phyloP scores from a whole-genome alignment of 30 jellyfish, hydroid and myxozoan genomes.

The Rhopilema esculentum region DNA sequence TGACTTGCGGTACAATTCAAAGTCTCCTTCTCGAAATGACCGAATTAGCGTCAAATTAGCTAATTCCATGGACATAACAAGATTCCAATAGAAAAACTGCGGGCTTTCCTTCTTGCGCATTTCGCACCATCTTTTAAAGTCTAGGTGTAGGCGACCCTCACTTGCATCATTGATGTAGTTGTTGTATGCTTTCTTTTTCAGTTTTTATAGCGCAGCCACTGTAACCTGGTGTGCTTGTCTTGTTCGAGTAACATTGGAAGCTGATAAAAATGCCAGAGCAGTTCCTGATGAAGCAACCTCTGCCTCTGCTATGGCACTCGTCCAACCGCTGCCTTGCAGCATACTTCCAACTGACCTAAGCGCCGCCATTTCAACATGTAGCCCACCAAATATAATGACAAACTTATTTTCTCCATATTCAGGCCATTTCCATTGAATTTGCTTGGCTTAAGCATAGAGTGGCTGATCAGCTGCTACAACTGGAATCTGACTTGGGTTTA shows the following conservation, averaged over 20 bases:
- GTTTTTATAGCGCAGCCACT: slow-evolving; percentile 20
- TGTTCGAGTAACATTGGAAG: slow-evolving; percentile 57
- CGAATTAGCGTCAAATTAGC: not conserved
- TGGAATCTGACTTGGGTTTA: slow-evolving; percentile 67
- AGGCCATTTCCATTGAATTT: slow-evolving; percentile 56
- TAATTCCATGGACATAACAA: not conserved
- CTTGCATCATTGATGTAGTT: not conserved
- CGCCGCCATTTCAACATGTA: slow-evolving; percentile 68
- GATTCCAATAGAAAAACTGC: not conserved
- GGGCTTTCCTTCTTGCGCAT: not conserved
- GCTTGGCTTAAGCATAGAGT: slow-evolving; percentile 61
- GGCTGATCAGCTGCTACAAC: slow-evolving; percentile 67
- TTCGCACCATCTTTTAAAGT: not conserved
- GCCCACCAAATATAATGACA: slow-evolving; percentile 62
- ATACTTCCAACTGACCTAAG: slow-evolving; percentile 22
- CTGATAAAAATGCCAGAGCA: slow-evolving; percentile 53
- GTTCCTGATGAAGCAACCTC: slow-evolving; percentile 47
- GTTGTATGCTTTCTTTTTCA: slow-evolving; percentile 15
- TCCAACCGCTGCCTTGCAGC: slow-evolving; percentile 63
- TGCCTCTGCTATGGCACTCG: slow-evolving; percentile 8
- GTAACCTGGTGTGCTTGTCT: slow-evolving; percentile 63
- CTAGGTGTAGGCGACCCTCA: not conserved
- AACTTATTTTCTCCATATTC: slow-evolving; percentile 38
- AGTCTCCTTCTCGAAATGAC: slow-evolving; percentile 1
- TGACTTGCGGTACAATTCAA: not conserved